phyloP scores from a whole-genome alignment of 2,113 vertebrate species.

The Telmatochromis bifrenatus region DNA sequence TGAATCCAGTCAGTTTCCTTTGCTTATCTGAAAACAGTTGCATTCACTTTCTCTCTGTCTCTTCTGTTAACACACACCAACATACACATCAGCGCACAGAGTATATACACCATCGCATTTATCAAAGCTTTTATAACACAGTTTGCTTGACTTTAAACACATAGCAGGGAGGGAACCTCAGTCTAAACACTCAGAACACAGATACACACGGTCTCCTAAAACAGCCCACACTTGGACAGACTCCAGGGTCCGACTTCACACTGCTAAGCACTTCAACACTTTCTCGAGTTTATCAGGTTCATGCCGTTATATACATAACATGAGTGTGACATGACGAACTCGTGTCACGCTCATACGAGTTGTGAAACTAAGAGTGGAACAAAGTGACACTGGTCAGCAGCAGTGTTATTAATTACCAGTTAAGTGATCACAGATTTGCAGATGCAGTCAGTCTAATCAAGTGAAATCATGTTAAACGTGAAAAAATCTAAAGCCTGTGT shows the following conservation, averaged over 20 bases:
- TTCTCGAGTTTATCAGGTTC: conserved; percentile 3
- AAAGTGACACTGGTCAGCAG: conserved; percentile 10
- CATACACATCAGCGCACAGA: neutral
- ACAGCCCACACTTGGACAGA: conserved; percentile 42
- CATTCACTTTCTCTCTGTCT: neutral
- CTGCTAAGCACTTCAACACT: conserved; percentile 19
- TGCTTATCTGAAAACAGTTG: neutral
- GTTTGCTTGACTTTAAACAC: conserved; percentile 52
- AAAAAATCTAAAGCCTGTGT: neutral
- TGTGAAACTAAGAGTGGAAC: neutral
- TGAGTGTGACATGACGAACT: neutral
- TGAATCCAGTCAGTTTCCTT: neutral
- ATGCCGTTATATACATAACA: neutral
- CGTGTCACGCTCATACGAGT: neutral
- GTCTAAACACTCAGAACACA: conserved; percentile 47
- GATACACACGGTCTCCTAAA: conserved; percentile 51
- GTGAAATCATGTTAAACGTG: neutral
- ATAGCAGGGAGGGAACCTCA: conserved; percentile 17
- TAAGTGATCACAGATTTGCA: neutral
- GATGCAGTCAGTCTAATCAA: neutral
- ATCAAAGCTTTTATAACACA: conserved; percentile 34
- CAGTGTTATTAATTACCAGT: neutral
- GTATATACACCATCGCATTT: neutral
- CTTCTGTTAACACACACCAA: neutral
- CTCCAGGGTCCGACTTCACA: conserved; percentile 18